Conservation (phyloP, 2,797 vertebrate genomes). For the Gorsachius magnificus region DNA sequence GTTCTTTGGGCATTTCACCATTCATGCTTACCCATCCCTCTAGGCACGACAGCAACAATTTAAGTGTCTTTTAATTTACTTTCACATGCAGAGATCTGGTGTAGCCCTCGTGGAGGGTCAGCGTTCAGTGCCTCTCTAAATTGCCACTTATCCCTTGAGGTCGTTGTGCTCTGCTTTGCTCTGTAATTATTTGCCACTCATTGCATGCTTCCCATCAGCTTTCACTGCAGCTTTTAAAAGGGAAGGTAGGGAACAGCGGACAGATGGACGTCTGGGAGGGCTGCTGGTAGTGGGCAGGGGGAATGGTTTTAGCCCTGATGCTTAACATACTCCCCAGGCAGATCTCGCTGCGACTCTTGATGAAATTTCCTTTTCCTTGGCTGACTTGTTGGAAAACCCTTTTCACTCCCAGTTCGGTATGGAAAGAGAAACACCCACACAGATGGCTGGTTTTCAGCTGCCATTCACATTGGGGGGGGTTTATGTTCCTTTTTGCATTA, state of each 20-base stretch:
- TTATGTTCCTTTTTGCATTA: conserved; percentile 14
- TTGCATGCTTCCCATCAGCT: background rate
- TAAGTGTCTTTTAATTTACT: background rate
- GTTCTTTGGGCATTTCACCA: background rate
- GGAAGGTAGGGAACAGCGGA: background rate
- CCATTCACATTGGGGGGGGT: background rate
- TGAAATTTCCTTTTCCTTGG: conserved; percentile 26
- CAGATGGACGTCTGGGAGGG: background rate
- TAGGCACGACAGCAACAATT: background rate
- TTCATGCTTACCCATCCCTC: background rate
- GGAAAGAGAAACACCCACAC: conserved; percentile 1
- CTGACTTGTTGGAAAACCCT: conserved; percentile 9
- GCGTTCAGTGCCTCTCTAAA: background rate
- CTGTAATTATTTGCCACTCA: background rate
- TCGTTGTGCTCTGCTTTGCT: background rate
- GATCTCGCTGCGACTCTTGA: background rate
- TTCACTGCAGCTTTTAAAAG: background rate
- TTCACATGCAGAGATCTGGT: background rate
- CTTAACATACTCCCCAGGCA: background rate
- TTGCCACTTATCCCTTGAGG: background rate
- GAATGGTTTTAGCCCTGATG: background rate
- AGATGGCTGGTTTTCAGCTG: conserved; percentile 34
- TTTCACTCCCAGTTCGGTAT: background rate
- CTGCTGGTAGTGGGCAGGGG: background rate
- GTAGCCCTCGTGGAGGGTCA: background rate